Base-by-base conservation (phyloP, 1,140 invertebrate genomes). In the Mycetomoellerius zeteki region DNA sequence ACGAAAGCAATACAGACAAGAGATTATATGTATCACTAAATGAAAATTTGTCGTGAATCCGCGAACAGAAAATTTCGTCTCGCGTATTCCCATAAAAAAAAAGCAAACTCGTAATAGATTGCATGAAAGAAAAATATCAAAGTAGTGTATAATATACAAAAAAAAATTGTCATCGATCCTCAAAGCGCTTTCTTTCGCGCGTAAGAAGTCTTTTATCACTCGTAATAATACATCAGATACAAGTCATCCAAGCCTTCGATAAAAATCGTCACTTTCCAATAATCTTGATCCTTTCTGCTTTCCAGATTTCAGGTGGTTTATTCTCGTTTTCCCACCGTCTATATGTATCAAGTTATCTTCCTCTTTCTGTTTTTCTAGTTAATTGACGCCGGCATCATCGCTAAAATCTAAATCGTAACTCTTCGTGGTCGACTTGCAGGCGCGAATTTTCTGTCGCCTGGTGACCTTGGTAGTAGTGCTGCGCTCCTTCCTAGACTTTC, bases 401-500 rank as follows among this genome's bases (percentile, higher is more conserved):
- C 85, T 65, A 21, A 54, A 43, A 0, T 30, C 71, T 16, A 78
- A 5, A 14, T 58, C 69, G 24, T 75, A 84, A 67, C 77, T 76
- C 58, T 86, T 33, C 78, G 77, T 14, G 78, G 12, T 19, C 69
- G 62, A 50, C 50, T 90, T 71, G 64, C 85, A 52, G 71, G 85
- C 72, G 3, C 89, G 67, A 67, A 43, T 85, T 60, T 84, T 86
- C 14, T 81, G 78, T 0, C 19, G 86, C n/a, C 69, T 82, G 21
- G 47, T 75, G 62, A 47, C 86, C 37, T 30, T 72, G n/a, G 52
- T 16, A 10, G 12, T 52, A 33, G 1, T 67, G 30, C 24, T 24
- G 16, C 69, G 65, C n/a, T 67, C 76, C 69, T 81, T 92, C 19
- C 77, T 88, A 0, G 43, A 27, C 50, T 90, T 91, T 8, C 72